Conservation (phyloP, 2,888 invertebrate genomes). For the Lasioglossum oenotherae region DNA sequence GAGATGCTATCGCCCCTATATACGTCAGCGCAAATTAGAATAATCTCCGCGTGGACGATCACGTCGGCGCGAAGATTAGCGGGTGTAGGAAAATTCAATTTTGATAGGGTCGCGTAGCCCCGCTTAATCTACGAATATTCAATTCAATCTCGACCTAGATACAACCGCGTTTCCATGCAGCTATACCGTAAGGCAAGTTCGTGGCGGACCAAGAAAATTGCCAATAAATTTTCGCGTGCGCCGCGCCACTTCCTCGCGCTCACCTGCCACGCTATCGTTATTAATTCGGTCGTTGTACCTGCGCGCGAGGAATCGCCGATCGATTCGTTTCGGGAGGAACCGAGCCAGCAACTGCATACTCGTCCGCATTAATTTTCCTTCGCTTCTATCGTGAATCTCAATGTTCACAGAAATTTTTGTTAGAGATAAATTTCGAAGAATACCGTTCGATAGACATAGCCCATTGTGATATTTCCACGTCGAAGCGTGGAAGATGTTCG, state of each 20-base stretch:
- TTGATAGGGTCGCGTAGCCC: neutral
- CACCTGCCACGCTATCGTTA: constrained; percentile 39
- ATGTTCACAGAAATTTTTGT: too few species aligned
- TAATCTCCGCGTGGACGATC: neutral
- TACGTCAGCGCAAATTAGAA: neutral
- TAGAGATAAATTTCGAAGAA: neutral
- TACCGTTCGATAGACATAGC: neutral
- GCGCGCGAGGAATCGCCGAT: constrained; percentile 26
- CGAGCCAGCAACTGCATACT: neutral
- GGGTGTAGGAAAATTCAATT: neutral
- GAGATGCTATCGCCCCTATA: neutral
- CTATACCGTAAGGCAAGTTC: constrained; percentile 51
- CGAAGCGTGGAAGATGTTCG: neutral
- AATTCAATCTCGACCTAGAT: constrained; percentile 52
- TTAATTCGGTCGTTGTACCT: constrained; percentile 57
- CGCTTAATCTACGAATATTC: constrained; percentile 23
- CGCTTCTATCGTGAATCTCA: neutral
- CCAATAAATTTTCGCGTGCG: constrained; percentile 56
- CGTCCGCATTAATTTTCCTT: neutral
- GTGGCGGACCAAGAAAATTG: constrained; percentile 46
- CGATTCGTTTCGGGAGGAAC: constrained; percentile 38
- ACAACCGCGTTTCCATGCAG: constrained; percentile 33
- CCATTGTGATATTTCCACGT: too few species aligned
- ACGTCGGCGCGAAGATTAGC: neutral
- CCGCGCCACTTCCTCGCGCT: constrained; percentile 46